A percentile compares a stretch with the other conserved stretches of the same genome.
Evolutionary conservation across 1,140 invertebrate genomes (phyloP).

Genomic region (Hormaphis cornu): DNA sequence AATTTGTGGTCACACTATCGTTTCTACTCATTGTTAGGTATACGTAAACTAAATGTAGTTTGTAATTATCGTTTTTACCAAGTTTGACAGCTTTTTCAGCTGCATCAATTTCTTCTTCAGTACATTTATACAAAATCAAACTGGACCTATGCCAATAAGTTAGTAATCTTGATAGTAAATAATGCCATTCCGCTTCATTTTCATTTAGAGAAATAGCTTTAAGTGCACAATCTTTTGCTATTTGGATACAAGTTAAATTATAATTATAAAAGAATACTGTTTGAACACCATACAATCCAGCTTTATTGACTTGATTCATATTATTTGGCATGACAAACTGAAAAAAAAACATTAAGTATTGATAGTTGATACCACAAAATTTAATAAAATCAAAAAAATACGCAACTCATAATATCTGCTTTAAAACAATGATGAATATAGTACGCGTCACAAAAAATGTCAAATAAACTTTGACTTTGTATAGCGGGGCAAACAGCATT

Average conservation of each 20-base stretch:
- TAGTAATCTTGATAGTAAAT: slow-evolving; percentile 7
- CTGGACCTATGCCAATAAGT: neutral
- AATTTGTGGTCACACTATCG: neutral
- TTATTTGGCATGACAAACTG: slow-evolving; percentile 4
- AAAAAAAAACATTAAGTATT: neutral
- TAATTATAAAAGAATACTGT: slow-evolving; percentile 18
- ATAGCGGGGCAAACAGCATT: no score
- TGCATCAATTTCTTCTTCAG: slow-evolving; percentile 7
- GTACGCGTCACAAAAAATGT: no score
- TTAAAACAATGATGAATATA: no score
- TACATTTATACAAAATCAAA: neutral
- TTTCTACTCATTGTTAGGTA: slow-evolving; percentile 6
- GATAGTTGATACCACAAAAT: neutral
- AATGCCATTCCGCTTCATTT: slow-evolving; percentile 9
- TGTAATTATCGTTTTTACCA: neutral
- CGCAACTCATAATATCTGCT: no score
- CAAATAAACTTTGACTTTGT: no score
- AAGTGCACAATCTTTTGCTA: neutral
- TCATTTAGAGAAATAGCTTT: slow-evolving; percentile 3
- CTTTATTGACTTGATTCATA: slow-evolving; percentile 8
- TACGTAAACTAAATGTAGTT: slow-evolving; percentile 3
- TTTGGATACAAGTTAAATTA: neutral
- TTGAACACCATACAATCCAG: slow-evolving; percentile 10
- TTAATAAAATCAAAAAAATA: neutral
- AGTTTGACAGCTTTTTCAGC: slow-evolving; percentile 8